Evolutionary conservation across 2,797 vertebrate genomes (phyloP).

Genomic region (Pempheris klunzingeri): DNA sequence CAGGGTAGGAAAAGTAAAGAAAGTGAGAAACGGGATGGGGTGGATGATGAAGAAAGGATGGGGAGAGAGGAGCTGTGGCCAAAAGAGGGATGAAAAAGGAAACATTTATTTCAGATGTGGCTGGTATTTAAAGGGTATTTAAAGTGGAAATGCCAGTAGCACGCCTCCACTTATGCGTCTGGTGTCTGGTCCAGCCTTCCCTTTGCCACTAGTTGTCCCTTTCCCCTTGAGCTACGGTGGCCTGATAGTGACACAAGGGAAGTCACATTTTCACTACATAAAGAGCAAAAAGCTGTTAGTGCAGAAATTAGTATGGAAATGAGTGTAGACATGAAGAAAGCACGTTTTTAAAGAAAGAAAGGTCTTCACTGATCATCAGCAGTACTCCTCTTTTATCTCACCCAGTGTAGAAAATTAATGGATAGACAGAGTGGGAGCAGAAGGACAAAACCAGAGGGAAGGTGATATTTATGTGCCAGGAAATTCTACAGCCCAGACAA

Average conservation of each 20-base stretch:
- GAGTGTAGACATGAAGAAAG: not conserved
- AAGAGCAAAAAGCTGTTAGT: not conserved
- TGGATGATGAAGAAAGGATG: not conserved
- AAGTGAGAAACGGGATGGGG: slow-evolving; percentile 5
- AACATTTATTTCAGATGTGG: not conserved
- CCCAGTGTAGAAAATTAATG: not conserved
- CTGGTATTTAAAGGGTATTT: slow-evolving; percentile 27
- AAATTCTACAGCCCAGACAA: slow-evolving; percentile 11
- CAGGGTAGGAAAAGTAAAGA: slow-evolving; percentile 15
- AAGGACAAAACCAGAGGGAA: not conserved
- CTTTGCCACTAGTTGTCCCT: not conserved
- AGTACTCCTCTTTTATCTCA: not conserved
- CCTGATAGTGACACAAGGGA: slow-evolving; percentile 6
- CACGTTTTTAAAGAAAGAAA: slow-evolving; percentile 15
- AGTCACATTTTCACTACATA: not conserved
- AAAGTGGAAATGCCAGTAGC: slow-evolving; percentile 14
- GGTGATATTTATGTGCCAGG: slow-evolving; percentile 18
- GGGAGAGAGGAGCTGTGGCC: not conserved
- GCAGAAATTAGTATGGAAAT: not conserved
- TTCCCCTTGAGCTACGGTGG: not conserved
- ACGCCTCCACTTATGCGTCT: not conserved
- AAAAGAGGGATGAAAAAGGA: not conserved
- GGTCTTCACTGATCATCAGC: not conserved
- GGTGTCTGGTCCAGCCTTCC: not conserved
- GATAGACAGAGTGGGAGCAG: not conserved